These are phyloP conservation scores for Eulemur mongoz DNA, from an alignment of 2,797 vertebrate species.

Conservation along the genomic window DNA sequence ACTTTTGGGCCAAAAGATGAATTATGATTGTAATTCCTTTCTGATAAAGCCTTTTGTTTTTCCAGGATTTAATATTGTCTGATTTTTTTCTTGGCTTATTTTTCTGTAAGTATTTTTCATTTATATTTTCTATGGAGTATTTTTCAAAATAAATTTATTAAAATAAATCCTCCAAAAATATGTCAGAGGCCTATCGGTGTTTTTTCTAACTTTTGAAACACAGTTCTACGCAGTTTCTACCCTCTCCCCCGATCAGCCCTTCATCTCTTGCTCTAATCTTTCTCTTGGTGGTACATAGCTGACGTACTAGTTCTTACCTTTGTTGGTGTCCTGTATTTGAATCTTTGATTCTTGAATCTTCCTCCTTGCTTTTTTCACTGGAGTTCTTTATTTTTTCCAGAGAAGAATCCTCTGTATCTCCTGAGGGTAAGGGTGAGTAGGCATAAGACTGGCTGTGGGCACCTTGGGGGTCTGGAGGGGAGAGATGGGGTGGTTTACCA, in stretches of 20 bases:
- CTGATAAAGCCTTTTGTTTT: neutral
- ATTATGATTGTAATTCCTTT: neutral
- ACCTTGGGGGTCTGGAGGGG: fast-evolving
- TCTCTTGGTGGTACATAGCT: neutral
- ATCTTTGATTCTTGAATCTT: neutral
- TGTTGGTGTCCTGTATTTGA: neutral
- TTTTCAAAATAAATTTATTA: neutral
- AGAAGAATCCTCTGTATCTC: neutral
- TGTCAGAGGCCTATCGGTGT: neutral
- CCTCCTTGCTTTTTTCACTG: neutral
- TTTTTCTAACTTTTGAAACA: neutral
- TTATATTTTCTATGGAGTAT: neutral
- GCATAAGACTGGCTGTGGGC: neutral
- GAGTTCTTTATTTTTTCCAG: neutral
- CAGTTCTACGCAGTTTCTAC: neutral
- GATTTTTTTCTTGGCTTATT: neutral
- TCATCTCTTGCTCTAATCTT: neutral
- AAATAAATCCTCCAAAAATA: constrained; percentile 1
- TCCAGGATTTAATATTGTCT: neutral
- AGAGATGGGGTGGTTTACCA: neutral
- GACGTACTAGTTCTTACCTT: neutral
- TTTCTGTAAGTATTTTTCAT: neutral
- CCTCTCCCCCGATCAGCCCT: fast-evolving
- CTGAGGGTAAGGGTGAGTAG: too few relatives aligned
- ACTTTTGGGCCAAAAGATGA: neutral